Evolutionary conservation across 2,888 invertebrate genomes (phyloP).

Genomic region (Mylabris sibirica): DNA sequence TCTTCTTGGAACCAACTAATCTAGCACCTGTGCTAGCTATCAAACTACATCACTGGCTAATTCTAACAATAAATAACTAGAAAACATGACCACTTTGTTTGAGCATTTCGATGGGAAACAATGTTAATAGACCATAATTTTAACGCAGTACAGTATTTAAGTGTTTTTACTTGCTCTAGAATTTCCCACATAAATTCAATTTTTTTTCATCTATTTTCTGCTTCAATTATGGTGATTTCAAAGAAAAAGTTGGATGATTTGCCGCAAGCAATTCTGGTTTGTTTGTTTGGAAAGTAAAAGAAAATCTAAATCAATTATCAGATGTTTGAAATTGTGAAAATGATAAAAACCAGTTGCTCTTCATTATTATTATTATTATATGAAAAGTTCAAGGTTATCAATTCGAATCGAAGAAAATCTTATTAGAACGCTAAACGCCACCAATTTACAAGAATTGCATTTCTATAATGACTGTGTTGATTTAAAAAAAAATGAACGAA

Average conservation of each 20-base stretch:
- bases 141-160: too few relatives aligned
- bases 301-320: neutral
- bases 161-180: neutral
- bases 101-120: too few relatives aligned
- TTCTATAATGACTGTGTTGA: neutral
- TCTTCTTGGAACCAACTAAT: too few relatives aligned
- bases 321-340: constrained; percentile 7
- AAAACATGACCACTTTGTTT: too few relatives aligned
- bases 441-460: neutral
- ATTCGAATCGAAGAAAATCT: neutral
- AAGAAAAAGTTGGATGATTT: neutral
- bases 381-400: constrained; percentile 13
- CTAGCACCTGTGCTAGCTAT: too few relatives aligned
- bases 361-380: neutral
- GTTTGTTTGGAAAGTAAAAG: constrained; percentile 1
- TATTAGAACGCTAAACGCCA: neutral
- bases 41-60: too few relatives aligned
- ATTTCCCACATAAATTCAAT: neutral
- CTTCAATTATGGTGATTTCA: neutral
- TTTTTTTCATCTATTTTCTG: neutral
- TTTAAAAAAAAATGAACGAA: neutral
- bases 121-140: too few relatives aligned
- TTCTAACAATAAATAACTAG: too few relatives aligned
- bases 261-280: neutral
- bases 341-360: constrained; percentile 5